Base-by-base conservation (phyloP, 2,888 invertebrate species). In the Sarcophaga variegata region DNA sequence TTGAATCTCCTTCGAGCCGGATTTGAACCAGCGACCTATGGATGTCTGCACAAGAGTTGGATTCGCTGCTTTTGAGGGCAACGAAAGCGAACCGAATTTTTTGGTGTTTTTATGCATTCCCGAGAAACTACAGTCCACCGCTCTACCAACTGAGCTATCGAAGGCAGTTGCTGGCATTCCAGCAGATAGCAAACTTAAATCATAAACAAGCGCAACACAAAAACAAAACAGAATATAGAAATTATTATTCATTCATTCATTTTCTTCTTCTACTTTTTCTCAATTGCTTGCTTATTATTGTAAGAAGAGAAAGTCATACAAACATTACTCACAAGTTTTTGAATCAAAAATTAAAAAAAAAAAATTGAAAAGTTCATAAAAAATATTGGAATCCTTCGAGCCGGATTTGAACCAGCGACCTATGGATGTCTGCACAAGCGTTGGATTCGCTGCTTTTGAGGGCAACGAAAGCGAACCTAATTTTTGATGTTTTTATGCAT, bases 21-120 rank as follows among this genome's bases (percentile, higher is more conserved):
- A 95, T 95, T 95, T 95, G 95, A 95, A 95, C 95, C 95, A 95
- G 95, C 94, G 95, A 95, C 95, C 95, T 95, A 95, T 95, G 95
- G 95, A 95, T 95, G 88, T 91, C 92, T 91, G 89, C 86, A 83
- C 60, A 63, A 22, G n/a, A 59, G 54, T 76, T 79, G 62, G 14
- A 54, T 60, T 69, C 69, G 60, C 1, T 37, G 37, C 37, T 37
- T 37, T 37, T 37, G 37, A 37, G 37, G 76, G 78, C 69, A 59
- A 69, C 71, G 81, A 84, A 77, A 27, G 49, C 84, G 63, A 72
- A 82, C 59, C 37, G 17, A 72, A 77, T 20, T 72, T 54, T 54
- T 54, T 54, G 8, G 54, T 4, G 8, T 8, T 54, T 83, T 22
- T 14, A 60, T 77, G 75, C 87, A 64, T 76, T 6, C 81, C 69